Conservation (phyloP, 2,113 vertebrate genomes). For the Prietella phreatophila region DNA sequence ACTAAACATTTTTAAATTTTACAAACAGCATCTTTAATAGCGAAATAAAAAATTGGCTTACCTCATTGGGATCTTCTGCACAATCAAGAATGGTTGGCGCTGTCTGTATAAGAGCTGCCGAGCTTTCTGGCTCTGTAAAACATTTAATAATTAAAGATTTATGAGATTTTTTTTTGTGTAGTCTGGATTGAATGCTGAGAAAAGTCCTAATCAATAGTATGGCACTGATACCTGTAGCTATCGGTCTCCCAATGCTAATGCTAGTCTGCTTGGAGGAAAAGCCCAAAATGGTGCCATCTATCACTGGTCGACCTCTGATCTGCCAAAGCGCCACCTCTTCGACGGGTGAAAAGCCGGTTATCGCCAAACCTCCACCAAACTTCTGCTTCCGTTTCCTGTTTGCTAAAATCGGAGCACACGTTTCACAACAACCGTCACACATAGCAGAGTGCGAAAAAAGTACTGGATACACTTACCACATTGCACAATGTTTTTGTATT, state of each 20-base stretch:
- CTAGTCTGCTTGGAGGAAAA: slow-evolving; percentile 37
- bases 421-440: not conserved
- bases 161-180: too few species aligned
- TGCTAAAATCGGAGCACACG: not conserved
- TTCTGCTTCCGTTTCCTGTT: slow-evolving; percentile 45
- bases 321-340: slow-evolving; percentile 41
- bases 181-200: not conserved
- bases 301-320: slow-evolving; percentile 32
- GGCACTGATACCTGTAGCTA: slow-evolving; percentile 35
- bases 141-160: not conserved
- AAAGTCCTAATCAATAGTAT: not conserved
- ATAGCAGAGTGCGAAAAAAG: not conserved
- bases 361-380: not conserved
- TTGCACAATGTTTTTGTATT: slow-evolving; percentile 55
- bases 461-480: slow-evolving; percentile 43
- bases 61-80: slow-evolving; percentile 18
- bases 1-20: not conserved
- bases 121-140: slow-evolving; percentile 13
- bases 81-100: not conserved
- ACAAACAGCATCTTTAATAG: not conserved
- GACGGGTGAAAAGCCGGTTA: not conserved
- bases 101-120: not conserved
- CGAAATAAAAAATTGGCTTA: not conserved
- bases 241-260: not conserved
- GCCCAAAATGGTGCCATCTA: slow-evolving; percentile 36